Evolutionary conservation across 2,888 invertebrate genomes (phyloP), one percentile per base, ranked within the genome.

Genomic region (Hirtodrosophila histrioides): DNA sequence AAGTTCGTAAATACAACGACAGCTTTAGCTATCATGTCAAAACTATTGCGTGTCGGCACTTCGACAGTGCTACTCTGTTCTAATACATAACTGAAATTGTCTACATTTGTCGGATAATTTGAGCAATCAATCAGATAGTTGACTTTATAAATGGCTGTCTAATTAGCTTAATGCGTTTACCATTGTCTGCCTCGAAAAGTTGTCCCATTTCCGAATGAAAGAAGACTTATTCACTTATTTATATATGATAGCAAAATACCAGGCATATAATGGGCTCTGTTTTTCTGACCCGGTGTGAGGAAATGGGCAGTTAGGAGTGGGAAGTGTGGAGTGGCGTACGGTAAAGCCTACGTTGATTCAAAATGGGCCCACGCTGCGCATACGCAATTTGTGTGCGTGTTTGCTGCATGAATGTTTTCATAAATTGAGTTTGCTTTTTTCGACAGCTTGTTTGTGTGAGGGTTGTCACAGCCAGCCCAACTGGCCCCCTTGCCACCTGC

Each of bases 361-460:
- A 69, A 58, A 72, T 40, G 63, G 74, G 65, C 45, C 63, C 74
- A 79, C 77, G 74, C 71, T 66, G 86, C 77, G 86, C 64, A 86
- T 74, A 81, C 80, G 86, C 74, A 83, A 79, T 86, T 74, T 80
- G 40, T 71, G 56, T 66, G 61, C 53, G 72, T 66, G 64, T 46
- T 41, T 39, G 58, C 53, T 63, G 62, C 66, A 57, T 67, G 79
- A 78, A 64, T 69, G 84, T 86, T 88, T 79, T 75, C 88, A 83
- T 86, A 83, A 86, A 83, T 83, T 86, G 84, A 75, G 80, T 77
- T 88, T 86, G 81, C 84, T 76, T 76, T 81, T 76, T 79, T 79
- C 78, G 75, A 81, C 87, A 77, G 78, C 74, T 68, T 39, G 51
- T 73, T 65, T 44, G 31, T 35, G 41, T 44, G 51, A 39, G 65